Evolutionary conservation across 2,888 invertebrate species (phyloP).

Genomic region (Melanotus villosus): DNA sequence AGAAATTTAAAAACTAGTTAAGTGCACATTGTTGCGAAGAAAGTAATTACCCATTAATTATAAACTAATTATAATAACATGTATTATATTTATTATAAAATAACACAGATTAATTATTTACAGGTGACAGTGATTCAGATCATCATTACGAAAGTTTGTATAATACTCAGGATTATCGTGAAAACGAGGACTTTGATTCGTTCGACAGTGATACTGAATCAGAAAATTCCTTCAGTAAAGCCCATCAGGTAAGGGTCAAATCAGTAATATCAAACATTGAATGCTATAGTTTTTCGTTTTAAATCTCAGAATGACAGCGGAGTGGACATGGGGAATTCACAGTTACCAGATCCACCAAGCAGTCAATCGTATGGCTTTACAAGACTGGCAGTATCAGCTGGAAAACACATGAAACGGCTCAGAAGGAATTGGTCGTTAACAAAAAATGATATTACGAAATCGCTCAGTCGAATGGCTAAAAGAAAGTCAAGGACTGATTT

Average conservation of each 20-base stretch:
- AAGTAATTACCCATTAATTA: conserved; percentile 8
- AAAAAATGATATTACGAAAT: conserved; percentile 74
- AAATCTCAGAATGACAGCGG: conserved; percentile 67
- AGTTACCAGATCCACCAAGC: conserved; percentile 74
- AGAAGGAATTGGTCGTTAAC: conserved; percentile 74
- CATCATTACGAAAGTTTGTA: conserved; percentile 80
- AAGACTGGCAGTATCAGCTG: conserved; percentile 75
- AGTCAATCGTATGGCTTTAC: conserved; percentile 74
- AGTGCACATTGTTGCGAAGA: conserved; percentile 5
- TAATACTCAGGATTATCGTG: conserved; percentile 60
- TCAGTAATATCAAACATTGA: not conserved
- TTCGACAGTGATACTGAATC: conserved; percentile 80
- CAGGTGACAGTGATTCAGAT: conserved; percentile 79
- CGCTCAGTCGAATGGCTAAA: conserved; percentile 68
- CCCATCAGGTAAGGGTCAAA: conserved; percentile 54
- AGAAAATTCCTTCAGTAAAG: conserved; percentile 66
- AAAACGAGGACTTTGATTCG: conserved; percentile 78
- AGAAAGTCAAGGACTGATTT: conserved; percentile 63
- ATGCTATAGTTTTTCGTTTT: not conserved
- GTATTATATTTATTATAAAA: not conserved
- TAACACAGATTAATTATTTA: conserved; percentile 45
- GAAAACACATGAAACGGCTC: conserved; percentile 76
- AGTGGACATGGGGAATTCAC: conserved; percentile 70
- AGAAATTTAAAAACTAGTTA: conserved; percentile 2
- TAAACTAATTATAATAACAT: not conserved